Base-by-base conservation (phyloP, 2,888 invertebrate genomes). In the Hypselothyrea guttata region DNA sequence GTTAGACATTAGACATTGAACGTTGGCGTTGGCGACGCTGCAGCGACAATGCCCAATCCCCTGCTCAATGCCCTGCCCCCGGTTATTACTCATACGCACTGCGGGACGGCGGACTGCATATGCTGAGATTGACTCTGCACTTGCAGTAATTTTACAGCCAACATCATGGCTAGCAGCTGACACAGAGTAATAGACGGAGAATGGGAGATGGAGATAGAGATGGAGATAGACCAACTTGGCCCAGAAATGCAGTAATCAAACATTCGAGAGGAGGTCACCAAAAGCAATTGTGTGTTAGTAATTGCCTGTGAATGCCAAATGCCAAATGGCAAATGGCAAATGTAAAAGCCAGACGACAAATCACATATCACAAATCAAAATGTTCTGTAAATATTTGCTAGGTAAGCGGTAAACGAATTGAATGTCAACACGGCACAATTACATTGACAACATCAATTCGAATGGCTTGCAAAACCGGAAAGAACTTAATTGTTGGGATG, bases 11-110 rank as follows among this genome's bases (percentile, higher is more conserved):
- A 47, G 53, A 72, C 41, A 22, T 41, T 49, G 52, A 47, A 47
- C 61, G 61, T 67, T 74, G 75, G 61, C 71, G 74, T 61, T 74
- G 74, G 71, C 67, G 72, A 57, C 55, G 45, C 33, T 46, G 48
- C 71, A 58, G 68, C 54, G 38, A 62, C 54, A 70, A 69, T 62
- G 41, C 41, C 47, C 41, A 44, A 33, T 30, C 18, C 8, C 15
- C 1, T 12, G 15, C 8, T n/a, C 30, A 40, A 41, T 47, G 49
- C 11, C 11, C 58, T 66, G 54, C 63, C 64, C 52, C 46, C 16
- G 51, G 75, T 54, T 79, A 85, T 85, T 81, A 81, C 79, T 83
- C 85, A 81, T 81, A 81, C 84, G 85, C 79, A 75, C 70, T 66
- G 75, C 59, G 77, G 65, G 83, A 61, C 37, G 34, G 55, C 57